Conservation (phyloP, 2,888 invertebrate species). For the Octonoba sinensis region DNA sequence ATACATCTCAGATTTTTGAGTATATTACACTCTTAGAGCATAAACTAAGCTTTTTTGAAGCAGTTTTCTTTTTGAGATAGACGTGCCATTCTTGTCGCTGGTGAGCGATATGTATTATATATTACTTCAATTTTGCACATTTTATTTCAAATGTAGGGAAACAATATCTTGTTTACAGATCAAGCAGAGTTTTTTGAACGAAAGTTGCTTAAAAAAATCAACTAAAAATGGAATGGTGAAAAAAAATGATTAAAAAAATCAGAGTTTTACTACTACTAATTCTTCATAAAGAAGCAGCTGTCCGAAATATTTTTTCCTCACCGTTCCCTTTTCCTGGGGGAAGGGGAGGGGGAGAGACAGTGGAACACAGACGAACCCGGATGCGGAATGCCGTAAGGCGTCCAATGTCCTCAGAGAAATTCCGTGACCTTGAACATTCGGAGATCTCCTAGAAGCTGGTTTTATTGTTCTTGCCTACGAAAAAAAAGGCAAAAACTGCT, state of each 20-base stretch:
- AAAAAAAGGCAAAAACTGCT: not conserved
- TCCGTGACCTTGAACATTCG: conserved; percentile 54
- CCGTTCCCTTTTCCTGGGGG: not conserved
- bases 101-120: too few relatives aligned
- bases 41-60: too few relatives aligned
- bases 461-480: conserved; percentile 1
- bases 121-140: too few relatives aligned
- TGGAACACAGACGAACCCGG: conserved; percentile 43
- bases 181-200: too few relatives aligned
- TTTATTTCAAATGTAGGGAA: too few relatives aligned
- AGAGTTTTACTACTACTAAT: not conserved
- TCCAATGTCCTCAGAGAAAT: conserved; percentile 51
- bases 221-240: not conserved
- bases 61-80: too few relatives aligned
- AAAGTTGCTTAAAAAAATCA: too few relatives aligned
- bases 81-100: too few relatives aligned
- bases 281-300: not conserved
- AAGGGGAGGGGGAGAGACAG: not conserved
- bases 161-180: too few relatives aligned
- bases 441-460: conserved; percentile 5
- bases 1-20: too few relatives aligned
- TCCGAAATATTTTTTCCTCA: conserved; percentile 3
- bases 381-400: conserved; percentile 53
- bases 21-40: too few relatives aligned
- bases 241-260: not conserved